Evolutionary conservation across 2,113 vertebrate species (phyloP).

Genomic region (Bostrychus sinensis): DNA sequence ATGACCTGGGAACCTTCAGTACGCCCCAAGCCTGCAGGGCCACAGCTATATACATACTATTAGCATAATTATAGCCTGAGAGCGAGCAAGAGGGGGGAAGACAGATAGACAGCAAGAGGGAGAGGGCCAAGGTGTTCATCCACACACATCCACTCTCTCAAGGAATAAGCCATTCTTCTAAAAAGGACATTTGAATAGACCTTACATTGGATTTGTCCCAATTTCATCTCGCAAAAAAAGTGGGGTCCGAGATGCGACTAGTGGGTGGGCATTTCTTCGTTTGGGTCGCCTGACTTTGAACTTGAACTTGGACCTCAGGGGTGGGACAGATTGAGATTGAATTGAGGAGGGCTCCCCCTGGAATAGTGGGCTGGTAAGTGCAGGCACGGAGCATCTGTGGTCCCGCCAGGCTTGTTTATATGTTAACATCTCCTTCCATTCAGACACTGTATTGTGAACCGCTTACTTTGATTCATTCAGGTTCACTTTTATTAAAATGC

Average conservation of each 20-base stretch:
- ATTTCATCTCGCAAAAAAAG: constrained; percentile 59
- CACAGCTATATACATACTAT: constrained; percentile 96
- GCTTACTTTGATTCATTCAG: constrained; percentile 10
- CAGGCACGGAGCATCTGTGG: constrained; percentile 61
- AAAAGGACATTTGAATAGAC: constrained; percentile 67
- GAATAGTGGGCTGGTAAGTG: constrained; percentile 75
- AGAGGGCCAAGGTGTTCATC: constrained; percentile 65
- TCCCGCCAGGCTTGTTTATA: constrained; percentile 55
- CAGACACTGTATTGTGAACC: constrained; percentile 10
- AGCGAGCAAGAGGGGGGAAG: constrained; percentile 54
- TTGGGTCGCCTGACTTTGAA: constrained; percentile 93
- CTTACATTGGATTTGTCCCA: constrained; percentile 59
- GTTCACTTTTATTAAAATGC: constrained; percentile 15
- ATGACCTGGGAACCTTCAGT: constrained; percentile 90
- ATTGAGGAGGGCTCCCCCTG: constrained; percentile 95
- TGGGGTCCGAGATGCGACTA: constrained; percentile 56
- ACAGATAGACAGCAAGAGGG: constrained; percentile 50
- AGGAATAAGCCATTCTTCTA: constrained; percentile 47
- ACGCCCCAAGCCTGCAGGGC: constrained; percentile 89
- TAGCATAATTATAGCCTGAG: constrained; percentile 97
- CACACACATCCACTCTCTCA: constrained; percentile 9
- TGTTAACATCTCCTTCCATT: constrained; percentile 41
- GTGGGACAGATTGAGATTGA: constrained; percentile 93
- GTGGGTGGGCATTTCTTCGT: constrained; percentile 91
- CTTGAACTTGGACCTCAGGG: constrained; percentile 87